A percentile compares a stretch with the other conserved stretches of the same genome.
phyloP scores from a whole-genome alignment of 2,797 vertebrate genomes.

The Catamblyrhynchus diadema region DNA sequence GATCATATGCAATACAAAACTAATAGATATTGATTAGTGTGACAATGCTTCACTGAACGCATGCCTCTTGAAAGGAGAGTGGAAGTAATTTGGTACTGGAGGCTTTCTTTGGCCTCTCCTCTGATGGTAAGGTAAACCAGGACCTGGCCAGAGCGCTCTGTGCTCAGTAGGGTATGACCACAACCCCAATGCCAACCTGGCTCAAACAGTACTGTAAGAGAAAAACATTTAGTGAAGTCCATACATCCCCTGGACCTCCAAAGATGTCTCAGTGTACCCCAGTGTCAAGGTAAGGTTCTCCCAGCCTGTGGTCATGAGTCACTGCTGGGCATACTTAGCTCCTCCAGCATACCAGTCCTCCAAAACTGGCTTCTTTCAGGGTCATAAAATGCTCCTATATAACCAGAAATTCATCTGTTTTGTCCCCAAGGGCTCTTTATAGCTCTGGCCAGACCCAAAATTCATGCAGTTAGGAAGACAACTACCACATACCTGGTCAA shows the following conservation, averaged over 20 bases:
- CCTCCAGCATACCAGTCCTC: background rate
- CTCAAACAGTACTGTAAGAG: background rate
- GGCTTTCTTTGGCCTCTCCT: background rate
- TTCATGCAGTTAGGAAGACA: background rate
- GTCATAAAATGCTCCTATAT: background rate
- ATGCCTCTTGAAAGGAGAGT: background rate
- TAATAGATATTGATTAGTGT: background rate
- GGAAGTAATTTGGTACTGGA: background rate
- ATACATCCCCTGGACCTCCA: background rate
- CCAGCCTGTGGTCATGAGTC: background rate
- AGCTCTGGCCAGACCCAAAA: background rate
- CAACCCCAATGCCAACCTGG: background rate
- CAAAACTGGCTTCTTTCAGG: background rate
- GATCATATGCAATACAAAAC: background rate
- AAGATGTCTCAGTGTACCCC: background rate
- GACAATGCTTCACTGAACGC: background rate
- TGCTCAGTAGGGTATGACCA: no score
- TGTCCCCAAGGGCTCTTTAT: background rate
- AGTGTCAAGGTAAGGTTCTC: background rate
- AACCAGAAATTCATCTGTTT: background rate
- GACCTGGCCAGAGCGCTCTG: background rate
- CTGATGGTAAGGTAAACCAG: background rate
- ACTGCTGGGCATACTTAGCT: background rate
- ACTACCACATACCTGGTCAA: fast-evolving
- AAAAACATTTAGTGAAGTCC: background rate